phyloP scores from a whole-genome alignment of 2,888 invertebrate species.

The Eubasilissa splendida region DNA sequence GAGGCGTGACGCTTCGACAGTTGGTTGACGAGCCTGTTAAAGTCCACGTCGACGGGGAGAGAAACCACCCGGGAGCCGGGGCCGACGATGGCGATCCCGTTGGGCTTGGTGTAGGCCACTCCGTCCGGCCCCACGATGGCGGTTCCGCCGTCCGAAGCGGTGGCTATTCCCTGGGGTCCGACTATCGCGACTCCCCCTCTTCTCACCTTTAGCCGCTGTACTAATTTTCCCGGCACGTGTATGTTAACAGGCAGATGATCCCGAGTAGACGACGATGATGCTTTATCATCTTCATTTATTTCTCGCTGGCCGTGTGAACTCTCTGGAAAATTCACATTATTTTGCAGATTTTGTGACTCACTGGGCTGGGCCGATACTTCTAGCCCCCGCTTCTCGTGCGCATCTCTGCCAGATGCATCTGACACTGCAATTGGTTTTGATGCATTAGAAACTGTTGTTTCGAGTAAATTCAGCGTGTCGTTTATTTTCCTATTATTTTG shows the following conservation, averaged over 20 bases:
- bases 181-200: constrained; percentile 87
- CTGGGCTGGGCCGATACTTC: background rate
- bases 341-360: background rate
- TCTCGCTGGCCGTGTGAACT: background rate
- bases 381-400: background rate
- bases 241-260: background rate
- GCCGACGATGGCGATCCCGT: constrained; percentile 83
- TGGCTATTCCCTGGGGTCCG: constrained; percentile 87
- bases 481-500: background rate
- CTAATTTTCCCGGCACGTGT: constrained; percentile 4
- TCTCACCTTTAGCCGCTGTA: constrained; percentile 69
- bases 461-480: background rate
- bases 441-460: background rate
- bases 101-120: constrained; percentile 82
- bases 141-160: constrained; percentile 85
- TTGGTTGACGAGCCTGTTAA: constrained; percentile 70
- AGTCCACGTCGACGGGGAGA: constrained; percentile 75
- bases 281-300: background rate
- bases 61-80: constrained; percentile 81
- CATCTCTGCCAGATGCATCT: too few species aligned
- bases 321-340: background rate
- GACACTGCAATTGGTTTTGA: background rate
- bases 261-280: too few species aligned
- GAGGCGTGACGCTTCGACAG: constrained; percentile 59
- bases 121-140: constrained; percentile 87